Evolutionary conservation across 2,888 invertebrate genomes (phyloP).

Genomic region (Pyrrhia umbra): DNA sequence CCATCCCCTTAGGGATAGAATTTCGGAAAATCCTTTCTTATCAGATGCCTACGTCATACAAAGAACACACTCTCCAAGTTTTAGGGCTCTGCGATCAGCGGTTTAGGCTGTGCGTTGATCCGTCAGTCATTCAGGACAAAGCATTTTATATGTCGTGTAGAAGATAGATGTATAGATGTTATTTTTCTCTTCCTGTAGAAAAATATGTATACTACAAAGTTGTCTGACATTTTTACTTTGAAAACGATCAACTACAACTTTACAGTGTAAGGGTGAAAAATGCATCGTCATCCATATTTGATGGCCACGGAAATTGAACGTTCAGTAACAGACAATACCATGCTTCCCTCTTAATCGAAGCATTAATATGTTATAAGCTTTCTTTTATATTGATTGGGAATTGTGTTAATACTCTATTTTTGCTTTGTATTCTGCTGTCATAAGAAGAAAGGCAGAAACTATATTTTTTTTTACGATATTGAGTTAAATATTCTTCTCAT

Average conservation of each 20-base stretch:
- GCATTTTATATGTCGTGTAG: too few relatives aligned
- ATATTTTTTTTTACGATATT: too few relatives aligned
- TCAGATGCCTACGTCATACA: too few relatives aligned
- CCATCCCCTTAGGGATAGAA: too few relatives aligned
- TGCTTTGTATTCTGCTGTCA: background rate
- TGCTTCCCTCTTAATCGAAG: conserved; percentile 4
- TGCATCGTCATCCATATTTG: conserved; percentile 45
- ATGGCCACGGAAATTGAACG: conserved; percentile 53
- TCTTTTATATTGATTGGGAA: conserved; percentile 21
- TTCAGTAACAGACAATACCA: conserved; percentile 25
- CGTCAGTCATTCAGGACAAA: too few relatives aligned
- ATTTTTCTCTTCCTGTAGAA: background rate
- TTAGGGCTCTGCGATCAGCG: too few relatives aligned
- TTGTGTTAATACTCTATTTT: background rate
- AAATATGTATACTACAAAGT: background rate
- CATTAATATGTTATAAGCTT: conserved; percentile 31
- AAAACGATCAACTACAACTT: conserved; percentile 6
- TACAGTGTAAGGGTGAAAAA: conserved; percentile 37
- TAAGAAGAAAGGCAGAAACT: too few relatives aligned
- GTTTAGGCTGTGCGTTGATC: too few relatives aligned
- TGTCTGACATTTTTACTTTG: background rate
- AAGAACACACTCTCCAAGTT: too few relatives aligned
- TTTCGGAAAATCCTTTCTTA: too few relatives aligned
- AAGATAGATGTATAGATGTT: too few relatives aligned
- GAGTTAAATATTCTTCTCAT: too few relatives aligned